Conservation (phyloP, 1,140 invertebrate genomes). For the Elymnias hypermnestra region DNA sequence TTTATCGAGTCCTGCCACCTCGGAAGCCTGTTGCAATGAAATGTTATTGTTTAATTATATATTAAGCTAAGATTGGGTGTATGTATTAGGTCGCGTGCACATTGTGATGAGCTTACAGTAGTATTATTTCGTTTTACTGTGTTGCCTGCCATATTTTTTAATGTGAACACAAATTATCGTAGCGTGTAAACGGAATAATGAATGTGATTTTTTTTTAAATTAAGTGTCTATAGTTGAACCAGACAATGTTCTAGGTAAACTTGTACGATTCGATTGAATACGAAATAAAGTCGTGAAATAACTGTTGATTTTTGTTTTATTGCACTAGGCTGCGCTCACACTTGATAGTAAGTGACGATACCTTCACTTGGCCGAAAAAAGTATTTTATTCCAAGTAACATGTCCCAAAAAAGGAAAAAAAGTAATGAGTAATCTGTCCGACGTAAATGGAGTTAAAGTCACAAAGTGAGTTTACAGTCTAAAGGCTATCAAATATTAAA, state of each 20-base stretch:
- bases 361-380: background rate
- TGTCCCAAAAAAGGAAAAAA: too few species aligned
- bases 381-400: too few species aligned
- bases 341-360: too few species aligned
- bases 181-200: constrained; percentile 43
- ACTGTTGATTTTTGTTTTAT: constrained; percentile 44
- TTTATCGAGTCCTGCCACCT: too few species aligned
- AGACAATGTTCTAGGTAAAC: constrained; percentile 54
- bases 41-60: too few species aligned
- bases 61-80: background rate
- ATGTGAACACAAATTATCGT: constrained; percentile 40
- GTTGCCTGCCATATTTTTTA: constrained; percentile 54
- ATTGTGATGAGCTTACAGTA: constrained; percentile 23
- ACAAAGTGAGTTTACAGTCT: too few species aligned
- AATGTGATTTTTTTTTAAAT: constrained; percentile 65
- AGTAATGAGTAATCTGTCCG: too few species aligned
- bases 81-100: constrained; percentile 7
- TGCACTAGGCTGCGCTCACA: background rate
- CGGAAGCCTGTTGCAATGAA: too few species aligned
- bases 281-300: constrained; percentile 65
- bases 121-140: constrained; percentile 33
- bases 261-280: constrained; percentile 57
- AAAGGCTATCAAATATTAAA: too few species aligned
- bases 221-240: constrained; percentile 45
- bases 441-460: too few species aligned